These are phyloP conservation scores for Ormyrus nitidulus DNA, from an alignment of 2,888 invertebrate genomes.

Conservation along the genomic window DNA sequence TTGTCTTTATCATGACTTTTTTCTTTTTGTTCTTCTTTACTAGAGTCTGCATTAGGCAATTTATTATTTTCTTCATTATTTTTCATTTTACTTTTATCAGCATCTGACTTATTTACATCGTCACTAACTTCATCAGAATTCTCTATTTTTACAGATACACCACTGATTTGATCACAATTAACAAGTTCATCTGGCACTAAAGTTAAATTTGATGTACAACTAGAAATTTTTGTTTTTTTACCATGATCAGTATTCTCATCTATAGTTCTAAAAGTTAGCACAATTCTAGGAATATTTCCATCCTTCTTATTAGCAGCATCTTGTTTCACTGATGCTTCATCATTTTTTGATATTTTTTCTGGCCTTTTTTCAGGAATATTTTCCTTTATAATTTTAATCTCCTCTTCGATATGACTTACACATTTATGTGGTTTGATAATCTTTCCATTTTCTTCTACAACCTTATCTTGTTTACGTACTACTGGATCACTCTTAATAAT, in stretches of 20 bases:
- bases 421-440: conserved; percentile 23
- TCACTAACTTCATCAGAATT: conserved; percentile 65
- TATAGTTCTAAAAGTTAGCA: conserved; percentile 80
- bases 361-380: conserved; percentile 44
- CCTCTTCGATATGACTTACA: conserved; percentile 38
- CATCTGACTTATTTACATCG: conserved; percentile 77
- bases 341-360: conserved; percentile 32
- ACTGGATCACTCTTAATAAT: conserved; percentile 24
- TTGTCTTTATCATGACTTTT: conserved; percentile 46
- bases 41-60: conserved; percentile 45
- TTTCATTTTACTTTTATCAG: conserved; percentile 73
- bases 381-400: conserved; percentile 39
- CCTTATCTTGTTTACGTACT: conserved; percentile 41
- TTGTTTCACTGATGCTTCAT: conserved; percentile 23
- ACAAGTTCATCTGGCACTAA: conserved; percentile 71
- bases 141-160: conserved; percentile 73
- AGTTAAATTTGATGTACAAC: conserved; percentile 71
- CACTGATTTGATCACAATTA: conserved; percentile 72
- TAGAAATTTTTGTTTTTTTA: conserved; percentile 72
- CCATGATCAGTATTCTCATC: conserved; percentile 74
- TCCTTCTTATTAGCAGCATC: conserved; percentile 63
- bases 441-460: conserved; percentile 46
- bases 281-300: conserved; percentile 78
- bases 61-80: conserved; percentile 42
- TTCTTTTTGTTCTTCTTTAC: conserved; percentile 50